Evolutionary conservation across 2,113 vertebrate species (phyloP), one percentile per base, ranked within the genome.

Genomic region (Romanogobio albipinnatus): DNA sequence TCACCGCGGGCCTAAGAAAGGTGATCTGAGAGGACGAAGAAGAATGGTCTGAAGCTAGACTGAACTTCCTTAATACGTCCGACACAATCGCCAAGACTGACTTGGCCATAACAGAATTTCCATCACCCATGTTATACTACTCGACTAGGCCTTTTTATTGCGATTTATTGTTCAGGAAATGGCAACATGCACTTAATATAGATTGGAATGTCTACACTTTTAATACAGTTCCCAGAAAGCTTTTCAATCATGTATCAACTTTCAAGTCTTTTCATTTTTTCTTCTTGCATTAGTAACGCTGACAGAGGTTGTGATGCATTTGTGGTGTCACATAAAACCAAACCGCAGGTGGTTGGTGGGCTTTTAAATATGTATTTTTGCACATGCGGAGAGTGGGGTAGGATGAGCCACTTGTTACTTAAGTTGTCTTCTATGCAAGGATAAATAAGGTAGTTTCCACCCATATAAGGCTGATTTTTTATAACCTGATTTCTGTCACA

Each of bases 111-210:
- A 90, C 91, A 87, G 89, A 88, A 88, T 89, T 90, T 87, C 87
- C 86, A 87, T 89, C 85, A 81, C 88, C 76, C 85, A 14, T 76
- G 47, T 68, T 84, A 81, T 89, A 87, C 81, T 85, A 88, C 43
- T 66, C 89, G 84, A 68, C 61, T 53, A 58, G n/a, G 79, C 61
- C 90, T 91, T 88, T 92, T 89, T 91, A 87, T 80, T 85, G 90
- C 29, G 77, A 93, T 92, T 86, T 93, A 93, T 90, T 88, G 87
- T 90, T 76, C 88, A 92, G 91, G 91, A 93, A 94, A 91, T 88
- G 82, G 86, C 89, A 91, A 90, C 83, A 87, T 90, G 84, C 87
- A 90, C 90, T 92, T 91, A 91, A 90, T 91, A 92, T 80, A 86
- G 86, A 92, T 79, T 89, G 90, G 91, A 93, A 93, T 91, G 91